Percentiles rank a stretch among this genome's conserved stretches.
Evolutionary conservation across 2,113 vertebrate genomes (phyloP).

Genomic region (Chamaetylas fuelleborni): DNA sequence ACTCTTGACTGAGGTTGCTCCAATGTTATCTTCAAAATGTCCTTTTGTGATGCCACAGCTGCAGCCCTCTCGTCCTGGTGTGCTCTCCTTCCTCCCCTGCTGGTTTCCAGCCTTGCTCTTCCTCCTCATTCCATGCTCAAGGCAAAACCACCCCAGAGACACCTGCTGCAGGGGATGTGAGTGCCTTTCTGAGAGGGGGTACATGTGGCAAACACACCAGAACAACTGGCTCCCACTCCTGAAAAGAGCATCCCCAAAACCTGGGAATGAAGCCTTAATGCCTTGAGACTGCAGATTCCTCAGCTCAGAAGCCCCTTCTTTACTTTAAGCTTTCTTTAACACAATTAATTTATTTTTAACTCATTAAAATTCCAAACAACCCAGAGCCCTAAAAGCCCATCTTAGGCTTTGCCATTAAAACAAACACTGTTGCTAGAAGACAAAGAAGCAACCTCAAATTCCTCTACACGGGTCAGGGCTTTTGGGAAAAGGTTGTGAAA

Average conservation of each 20-base stretch:
- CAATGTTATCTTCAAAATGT: not conserved
- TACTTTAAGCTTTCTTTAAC: not conserved
- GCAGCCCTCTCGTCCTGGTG: not conserved
- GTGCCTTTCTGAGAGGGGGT: not conserved
- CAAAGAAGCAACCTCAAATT: not conserved
- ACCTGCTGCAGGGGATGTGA: not conserved
- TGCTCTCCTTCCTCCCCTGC: not conserved
- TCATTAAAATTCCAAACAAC: not conserved
- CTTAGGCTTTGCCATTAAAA: not conserved
- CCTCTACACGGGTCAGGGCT: not conserved
- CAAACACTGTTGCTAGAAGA: not conserved
- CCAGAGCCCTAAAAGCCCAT: not conserved
- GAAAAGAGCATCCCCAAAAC: not conserved
- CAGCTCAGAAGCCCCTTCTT: not conserved
- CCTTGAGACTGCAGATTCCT: not conserved
- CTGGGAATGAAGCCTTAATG: not conserved
- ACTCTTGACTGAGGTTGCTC: not conserved
- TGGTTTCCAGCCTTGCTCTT: not conserved
- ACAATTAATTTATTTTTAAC: not conserved
- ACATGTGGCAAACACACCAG: not conserved
- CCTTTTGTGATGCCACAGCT: not conserved
- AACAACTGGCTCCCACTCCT: not conserved
- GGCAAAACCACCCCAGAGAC: not conserved
- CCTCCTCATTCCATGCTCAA: accelerated
- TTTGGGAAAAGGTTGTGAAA: not conserved